Conservation (phyloP, 2,113 vertebrate species). For the Syrmaticus mikado region DNA sequence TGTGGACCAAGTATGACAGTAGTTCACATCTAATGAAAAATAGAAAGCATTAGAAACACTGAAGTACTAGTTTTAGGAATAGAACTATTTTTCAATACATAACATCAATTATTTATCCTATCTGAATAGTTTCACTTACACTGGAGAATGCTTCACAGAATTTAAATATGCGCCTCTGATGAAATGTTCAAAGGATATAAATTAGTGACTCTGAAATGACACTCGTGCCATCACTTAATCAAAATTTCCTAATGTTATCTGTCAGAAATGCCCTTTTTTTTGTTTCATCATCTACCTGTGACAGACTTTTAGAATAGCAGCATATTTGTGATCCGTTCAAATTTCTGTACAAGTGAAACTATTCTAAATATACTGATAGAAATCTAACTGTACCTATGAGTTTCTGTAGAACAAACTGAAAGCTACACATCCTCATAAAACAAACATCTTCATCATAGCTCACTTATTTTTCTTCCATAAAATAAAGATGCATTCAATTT, state of each 20-base stretch:
- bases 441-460: background rate
- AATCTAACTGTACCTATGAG: background rate
- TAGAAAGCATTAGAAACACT: background rate
- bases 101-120: background rate
- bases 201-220: background rate
- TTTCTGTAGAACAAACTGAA: background rate
- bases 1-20: background rate
- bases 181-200: background rate
- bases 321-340: background rate
- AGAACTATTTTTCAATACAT: background rate
- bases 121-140: background rate
- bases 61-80: background rate
- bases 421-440: background rate
- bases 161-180: background rate
- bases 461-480: background rate
- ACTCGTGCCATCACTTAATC: background rate
- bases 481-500: background rate
- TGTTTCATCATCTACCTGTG: background rate
- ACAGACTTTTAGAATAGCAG: background rate
- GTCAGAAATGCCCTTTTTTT: background rate
- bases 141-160: background rate
- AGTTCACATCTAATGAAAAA: constrained; percentile 16
- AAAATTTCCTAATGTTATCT: background rate
- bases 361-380: background rate
- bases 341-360: background rate